Conservation (phyloP, 2,113 vertebrate species). For the Pteronura brasiliensis region DNA sequence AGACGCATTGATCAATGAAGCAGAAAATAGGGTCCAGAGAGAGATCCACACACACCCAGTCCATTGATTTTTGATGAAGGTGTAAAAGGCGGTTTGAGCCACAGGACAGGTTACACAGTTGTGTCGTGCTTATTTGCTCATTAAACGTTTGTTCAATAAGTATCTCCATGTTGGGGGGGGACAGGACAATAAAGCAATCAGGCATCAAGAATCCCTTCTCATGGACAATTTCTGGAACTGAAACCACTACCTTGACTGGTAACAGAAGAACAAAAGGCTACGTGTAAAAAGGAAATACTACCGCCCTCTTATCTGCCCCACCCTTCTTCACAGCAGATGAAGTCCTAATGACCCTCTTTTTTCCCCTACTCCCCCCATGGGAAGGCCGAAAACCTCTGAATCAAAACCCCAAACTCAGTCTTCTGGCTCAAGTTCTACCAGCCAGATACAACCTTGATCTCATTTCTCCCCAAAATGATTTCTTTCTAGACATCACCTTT, state of each 20-base stretch:
- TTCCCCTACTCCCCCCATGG: background rate
- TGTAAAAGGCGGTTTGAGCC: background rate
- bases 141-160: background rate
- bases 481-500: background rate
- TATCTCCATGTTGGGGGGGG: background rate
- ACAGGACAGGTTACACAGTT: background rate
- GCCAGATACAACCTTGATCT: background rate
- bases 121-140: background rate
- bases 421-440: background rate
- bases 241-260: background rate
- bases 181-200: background rate
- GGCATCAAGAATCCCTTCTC: background rate
- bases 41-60: background rate
- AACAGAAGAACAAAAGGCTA: background rate
- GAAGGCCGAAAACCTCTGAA: background rate
- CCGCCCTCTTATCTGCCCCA: background rate
- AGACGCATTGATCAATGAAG: background rate
- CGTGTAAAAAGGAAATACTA: background rate
- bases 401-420: background rate
- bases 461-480: background rate
- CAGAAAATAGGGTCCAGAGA: background rate
- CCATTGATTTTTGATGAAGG: background rate
- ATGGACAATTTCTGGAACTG: background rate
- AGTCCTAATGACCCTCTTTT: background rate
- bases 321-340: background rate